Conservation (phyloP, 2,113 vertebrate genomes). For the Melanerpes formicivorus region DNA sequence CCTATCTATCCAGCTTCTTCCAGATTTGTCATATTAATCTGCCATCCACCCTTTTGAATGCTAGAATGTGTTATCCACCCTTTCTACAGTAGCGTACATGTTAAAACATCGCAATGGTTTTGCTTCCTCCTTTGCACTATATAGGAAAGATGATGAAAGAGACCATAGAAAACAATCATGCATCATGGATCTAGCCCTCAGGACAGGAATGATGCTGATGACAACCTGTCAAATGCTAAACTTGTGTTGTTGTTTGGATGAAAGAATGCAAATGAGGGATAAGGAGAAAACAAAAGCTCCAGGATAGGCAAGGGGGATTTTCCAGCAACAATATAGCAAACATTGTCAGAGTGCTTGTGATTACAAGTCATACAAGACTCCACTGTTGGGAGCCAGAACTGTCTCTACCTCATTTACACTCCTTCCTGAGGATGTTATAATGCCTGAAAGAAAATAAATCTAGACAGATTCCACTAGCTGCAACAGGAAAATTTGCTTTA, state of each 20-base stretch:
- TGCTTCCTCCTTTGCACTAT: not conserved
- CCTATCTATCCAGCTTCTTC: constrained; percentile 9
- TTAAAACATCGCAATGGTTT: not conserved
- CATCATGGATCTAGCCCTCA: constrained; percentile 3
- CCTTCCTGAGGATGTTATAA: constrained; percentile 7
- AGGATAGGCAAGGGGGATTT: constrained; percentile 19
- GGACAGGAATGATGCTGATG: constrained; percentile 36
- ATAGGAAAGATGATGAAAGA: constrained; percentile 52
- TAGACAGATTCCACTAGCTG: not conserved
- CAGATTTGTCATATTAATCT: constrained; percentile 23
- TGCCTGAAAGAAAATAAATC: not conserved
- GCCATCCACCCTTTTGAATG: not conserved
- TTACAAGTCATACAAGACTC: not conserved
- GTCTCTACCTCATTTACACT: not conserved
- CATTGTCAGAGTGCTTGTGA: not conserved
- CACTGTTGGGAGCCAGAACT: not conserved
- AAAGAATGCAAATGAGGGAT: constrained; percentile 61
- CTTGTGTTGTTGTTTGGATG: constrained; percentile 13
- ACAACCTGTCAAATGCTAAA: constrained; percentile 43
- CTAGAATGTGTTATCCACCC: not conserved
- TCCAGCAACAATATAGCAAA: not conserved
- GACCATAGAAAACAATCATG: not conserved
- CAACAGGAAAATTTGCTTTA: not conserved
- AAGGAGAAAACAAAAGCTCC: constrained; percentile 34
- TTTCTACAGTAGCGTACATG: not conserved